Conservation (phyloP, 1,140 invertebrate species). For the Drosophila bocki region DNA sequence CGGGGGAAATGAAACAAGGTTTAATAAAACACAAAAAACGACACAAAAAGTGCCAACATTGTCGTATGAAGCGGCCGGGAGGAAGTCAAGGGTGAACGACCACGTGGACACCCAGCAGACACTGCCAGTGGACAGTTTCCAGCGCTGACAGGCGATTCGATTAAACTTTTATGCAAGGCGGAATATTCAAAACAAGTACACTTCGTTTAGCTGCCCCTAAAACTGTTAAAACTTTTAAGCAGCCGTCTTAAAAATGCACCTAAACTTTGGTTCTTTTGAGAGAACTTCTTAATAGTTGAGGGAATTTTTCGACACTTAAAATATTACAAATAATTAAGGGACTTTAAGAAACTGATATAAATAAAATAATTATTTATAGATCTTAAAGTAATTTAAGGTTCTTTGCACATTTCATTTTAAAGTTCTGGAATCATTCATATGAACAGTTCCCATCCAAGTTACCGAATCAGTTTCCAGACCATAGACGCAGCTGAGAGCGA, state of each 20-base stretch:
- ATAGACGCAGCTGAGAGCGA: slow-evolving; percentile 27
- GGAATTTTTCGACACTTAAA: neutral
- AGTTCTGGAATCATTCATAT: slow-evolving; percentile 48
- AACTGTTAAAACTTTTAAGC: slow-evolving; percentile 7
- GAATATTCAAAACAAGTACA: slow-evolving; percentile 16
- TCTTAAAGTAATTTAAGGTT: neutral
- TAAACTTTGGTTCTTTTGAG: neutral
- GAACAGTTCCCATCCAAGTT: slow-evolving; percentile 1
- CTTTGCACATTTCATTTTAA: neutral
- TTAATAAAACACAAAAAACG: slow-evolving; percentile 29
- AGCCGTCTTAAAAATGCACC: slow-evolving; percentile 3
- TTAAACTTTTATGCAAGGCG: slow-evolving; percentile 39
- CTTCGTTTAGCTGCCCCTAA: slow-evolving; percentile 10
- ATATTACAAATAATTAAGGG: neutral
- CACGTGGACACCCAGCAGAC: slow-evolving; percentile 29
- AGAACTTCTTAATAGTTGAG: neutral
- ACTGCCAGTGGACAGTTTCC: slow-evolving; percentile 3
- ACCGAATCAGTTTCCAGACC: slow-evolving; percentile 14
- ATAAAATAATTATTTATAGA: neutral
- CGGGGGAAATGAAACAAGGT: slow-evolving; percentile 40
- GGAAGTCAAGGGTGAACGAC: slow-evolving; percentile 48
- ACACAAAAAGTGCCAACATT: slow-evolving; percentile 49
- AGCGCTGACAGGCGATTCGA: slow-evolving; percentile 24
- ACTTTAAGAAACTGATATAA: neutral
- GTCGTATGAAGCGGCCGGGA: slow-evolving; percentile 28